Base-by-base conservation (phyloP, 2,113 vertebrate species). In the Epinephelus fuscoguttatus region DNA sequence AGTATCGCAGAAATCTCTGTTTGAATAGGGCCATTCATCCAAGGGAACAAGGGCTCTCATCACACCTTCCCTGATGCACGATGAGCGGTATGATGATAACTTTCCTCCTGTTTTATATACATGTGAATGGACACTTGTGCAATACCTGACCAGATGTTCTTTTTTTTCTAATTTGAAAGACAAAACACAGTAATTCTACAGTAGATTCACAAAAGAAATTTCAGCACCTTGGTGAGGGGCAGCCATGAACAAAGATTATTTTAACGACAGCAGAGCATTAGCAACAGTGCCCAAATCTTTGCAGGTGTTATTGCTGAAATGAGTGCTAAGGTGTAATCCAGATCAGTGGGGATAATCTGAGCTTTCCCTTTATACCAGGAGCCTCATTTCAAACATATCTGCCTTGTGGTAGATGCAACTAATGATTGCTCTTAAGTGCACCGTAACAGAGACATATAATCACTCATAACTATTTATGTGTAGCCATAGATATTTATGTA, bases 311-410 rank as follows among this genome's bases (percentile, higher is more conserved):
- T 53, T 40, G 0, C 21, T 45, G 6, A 80, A 60, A 55, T 62
- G 15, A 27, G 15, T 2, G 0, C 18, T 23, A 19, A 11, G 33
- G 2, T 67, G 17, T 6, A 12, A 23, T 72, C 1, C 0, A 23
- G 5, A 72, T 53, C 53, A 62, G 68, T 40, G 40, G n/a, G 25
- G 21, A 53, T 25, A n/a, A 57, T 56, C 18, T 15, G 2, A 80
- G 61, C 67, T 27, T 78, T 33, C 12, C 21, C 9, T 23, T 74
- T 37, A 66, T 52, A 50, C 13, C 53, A 40, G 53, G 42, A 21
- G 25, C 17, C 25, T 56, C 5, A 64, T 57, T 75, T 84, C 27
- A 75, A 70, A n/a, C 23, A 59, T 47, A n/a, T 74, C 63, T 53
- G 47, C 12, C 27, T 57, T 57, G 47, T 68, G n/a, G 77, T n/a